These are phyloP conservation scores for Plemyria rubiginata DNA, from an alignment of 2,888 invertebrate genomes.

Conservation along the genomic window DNA sequence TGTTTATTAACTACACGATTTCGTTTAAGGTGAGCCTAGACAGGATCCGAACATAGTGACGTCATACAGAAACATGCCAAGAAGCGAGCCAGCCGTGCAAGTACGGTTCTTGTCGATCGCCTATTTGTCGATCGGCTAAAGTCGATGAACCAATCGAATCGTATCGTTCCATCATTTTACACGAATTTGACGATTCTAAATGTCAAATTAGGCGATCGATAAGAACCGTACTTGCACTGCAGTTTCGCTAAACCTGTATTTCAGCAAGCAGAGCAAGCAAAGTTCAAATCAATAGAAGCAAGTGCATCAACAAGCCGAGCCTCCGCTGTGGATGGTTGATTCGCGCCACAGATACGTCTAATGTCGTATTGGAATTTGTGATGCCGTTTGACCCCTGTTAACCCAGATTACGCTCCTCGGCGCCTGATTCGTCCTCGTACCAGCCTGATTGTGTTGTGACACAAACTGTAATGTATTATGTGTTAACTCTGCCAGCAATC, in stretches of 20 bases:
- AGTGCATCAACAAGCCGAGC: constrained; percentile 51
- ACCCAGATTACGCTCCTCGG: constrained; percentile 88
- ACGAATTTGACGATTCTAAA: no score
- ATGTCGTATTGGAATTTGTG: constrained; percentile 88
- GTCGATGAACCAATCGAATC: no score
- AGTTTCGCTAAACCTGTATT: constrained; percentile 30
- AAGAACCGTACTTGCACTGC: no score
- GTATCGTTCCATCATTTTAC: no score
- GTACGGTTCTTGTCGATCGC: no score
- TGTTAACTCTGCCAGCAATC: constrained; percentile 85
- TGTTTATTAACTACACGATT: no score
- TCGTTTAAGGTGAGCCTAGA: neutral
- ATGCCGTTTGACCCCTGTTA: constrained; percentile 90
- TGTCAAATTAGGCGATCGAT: no score
- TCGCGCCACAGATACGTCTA: constrained; percentile 85
- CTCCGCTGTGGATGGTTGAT: constrained; percentile 74
- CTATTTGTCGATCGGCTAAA: no score
- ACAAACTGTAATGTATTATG: constrained; percentile 85
- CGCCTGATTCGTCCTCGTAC: constrained; percentile 84
- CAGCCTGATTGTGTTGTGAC: constrained; percentile 85
- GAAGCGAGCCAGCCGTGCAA: neutral
- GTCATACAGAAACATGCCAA: constrained; percentile 4
- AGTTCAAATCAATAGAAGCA: constrained; percentile 36
- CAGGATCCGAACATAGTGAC: neutral
- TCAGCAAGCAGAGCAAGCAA: constrained; percentile 29